Conservation (phyloP, 1,140 invertebrate genomes). For the Macrobrachium rosenbergii region DNA sequence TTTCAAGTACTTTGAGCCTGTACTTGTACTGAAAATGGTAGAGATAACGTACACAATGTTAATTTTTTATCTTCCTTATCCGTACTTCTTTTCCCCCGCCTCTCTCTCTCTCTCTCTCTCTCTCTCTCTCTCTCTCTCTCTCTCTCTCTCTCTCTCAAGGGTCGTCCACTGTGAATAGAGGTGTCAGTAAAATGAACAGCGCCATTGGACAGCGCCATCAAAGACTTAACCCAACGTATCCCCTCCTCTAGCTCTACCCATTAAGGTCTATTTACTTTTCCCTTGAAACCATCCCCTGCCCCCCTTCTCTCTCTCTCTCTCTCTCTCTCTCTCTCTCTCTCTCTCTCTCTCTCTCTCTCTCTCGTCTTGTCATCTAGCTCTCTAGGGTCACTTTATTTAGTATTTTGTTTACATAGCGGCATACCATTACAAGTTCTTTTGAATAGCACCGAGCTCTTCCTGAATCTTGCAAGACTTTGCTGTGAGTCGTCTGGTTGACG, state of each 20-base stretch:
- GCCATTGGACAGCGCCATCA: background rate
- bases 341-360: slow-evolving; percentile 4
- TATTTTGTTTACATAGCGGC: no score
- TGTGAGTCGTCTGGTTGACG: no score
- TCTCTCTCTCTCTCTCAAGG: background rate
- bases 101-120: background rate
- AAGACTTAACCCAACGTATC: background rate
- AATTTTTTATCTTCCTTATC: no score
- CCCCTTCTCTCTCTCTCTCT: background rate
- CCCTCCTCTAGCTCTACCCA: background rate
- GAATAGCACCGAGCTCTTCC: no score
- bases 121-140: background rate
- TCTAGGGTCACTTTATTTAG: no score
- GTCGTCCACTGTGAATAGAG: background rate
- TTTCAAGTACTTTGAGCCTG: no score
- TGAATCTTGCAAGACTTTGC: no score
- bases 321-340: slow-evolving; percentile 6
- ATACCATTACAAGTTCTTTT: no score
- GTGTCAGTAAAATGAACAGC: background rate
- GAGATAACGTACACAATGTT: no score
- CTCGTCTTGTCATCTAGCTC: background rate
- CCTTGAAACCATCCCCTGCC: background rate
- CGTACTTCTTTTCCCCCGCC: background rate
- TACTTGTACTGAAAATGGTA: no score
- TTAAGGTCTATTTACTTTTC: background rate